phyloP scores from a whole-genome alignment of 2,888 invertebrate genomes.

The Pyrrhia umbra region DNA sequence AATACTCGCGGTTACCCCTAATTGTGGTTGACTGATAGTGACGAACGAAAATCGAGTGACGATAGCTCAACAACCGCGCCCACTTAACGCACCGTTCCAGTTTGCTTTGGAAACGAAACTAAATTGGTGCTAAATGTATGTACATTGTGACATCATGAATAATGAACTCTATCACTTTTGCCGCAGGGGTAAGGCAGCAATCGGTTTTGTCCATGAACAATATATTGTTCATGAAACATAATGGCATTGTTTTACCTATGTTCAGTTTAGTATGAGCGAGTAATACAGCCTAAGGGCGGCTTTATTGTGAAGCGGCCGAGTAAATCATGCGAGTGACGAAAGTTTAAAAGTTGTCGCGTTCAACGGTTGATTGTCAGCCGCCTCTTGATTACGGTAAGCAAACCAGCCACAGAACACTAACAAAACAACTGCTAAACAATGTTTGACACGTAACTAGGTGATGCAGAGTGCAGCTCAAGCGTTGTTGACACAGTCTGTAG shows the following conservation, averaged over 20 bases:
- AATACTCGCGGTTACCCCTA: slow-evolving; percentile 86
- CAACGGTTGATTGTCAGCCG: slow-evolving; percentile 59
- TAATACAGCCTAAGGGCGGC: slow-evolving; percentile 47
- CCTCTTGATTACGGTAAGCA: slow-evolving; percentile 72
- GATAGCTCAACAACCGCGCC: slow-evolving; percentile 82
- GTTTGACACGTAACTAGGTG: slow-evolving; percentile 84
- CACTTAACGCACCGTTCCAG: slow-evolving; percentile 66
- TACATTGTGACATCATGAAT: slow-evolving; percentile 77
- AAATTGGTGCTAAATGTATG: slow-evolving; percentile 74
- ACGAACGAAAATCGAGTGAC: slow-evolving; percentile 77
- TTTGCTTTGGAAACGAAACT: slow-evolving; percentile 74
- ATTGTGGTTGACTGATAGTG: slow-evolving; percentile 84
- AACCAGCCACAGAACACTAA: slow-evolving; percentile 74
- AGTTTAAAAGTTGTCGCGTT: slow-evolving; percentile 60
- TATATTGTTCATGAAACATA: slow-evolving; percentile 78
- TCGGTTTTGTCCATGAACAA: slow-evolving; percentile 73
- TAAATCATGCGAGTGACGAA: slow-evolving; percentile 54
- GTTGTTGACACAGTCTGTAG: slow-evolving; percentile 79
- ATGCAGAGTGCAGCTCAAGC: slow-evolving; percentile 78
- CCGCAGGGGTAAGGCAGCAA: slow-evolving; percentile 64
- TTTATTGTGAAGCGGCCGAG: slow-evolving; percentile 50
- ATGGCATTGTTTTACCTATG: slow-evolving; percentile 79
- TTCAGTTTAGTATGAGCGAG: slow-evolving; percentile 65
- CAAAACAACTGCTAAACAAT: slow-evolving; percentile 83
- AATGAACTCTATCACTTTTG: slow-evolving; percentile 72